Evolutionary conservation across 2,797 vertebrate species (phyloP).

Genomic region (Galago senegalensis): DNA sequence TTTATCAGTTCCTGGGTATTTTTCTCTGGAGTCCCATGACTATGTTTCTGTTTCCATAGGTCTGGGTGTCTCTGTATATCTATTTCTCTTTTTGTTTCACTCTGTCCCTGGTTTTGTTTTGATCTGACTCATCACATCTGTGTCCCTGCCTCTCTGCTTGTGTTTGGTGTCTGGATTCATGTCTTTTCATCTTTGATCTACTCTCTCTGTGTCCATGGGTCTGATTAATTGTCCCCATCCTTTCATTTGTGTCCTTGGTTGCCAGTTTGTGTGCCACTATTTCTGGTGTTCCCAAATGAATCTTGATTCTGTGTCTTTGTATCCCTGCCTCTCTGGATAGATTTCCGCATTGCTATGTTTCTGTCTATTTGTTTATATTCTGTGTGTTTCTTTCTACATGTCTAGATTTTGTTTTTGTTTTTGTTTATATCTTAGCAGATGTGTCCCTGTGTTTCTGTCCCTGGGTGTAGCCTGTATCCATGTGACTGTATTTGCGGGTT

Average conservation of each 20-base stretch:
- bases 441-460: constrained; percentile 22
- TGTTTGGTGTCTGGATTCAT: constrained; percentile 6
- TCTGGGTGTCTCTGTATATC: not conserved
- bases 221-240: constrained; percentile 23
- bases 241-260: constrained; percentile 20
- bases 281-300: not conserved
- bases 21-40: not conserved
- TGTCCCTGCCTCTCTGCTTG: constrained; percentile 28
- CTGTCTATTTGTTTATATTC: constrained; percentile 37
- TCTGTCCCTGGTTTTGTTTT: constrained; percentile 42
- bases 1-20: not conserved
- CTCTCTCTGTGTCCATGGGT: constrained; percentile 19
- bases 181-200: constrained; percentile 24
- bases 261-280: not conserved
- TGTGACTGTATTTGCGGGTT: constrained; percentile 18
- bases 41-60: not conserved
- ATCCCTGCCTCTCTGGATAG: not conserved
- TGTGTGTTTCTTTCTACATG: not conserved
- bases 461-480: not conserved
- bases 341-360: constrained; percentile 43
- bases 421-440: constrained; percentile 10
- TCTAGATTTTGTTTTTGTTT: constrained; percentile 45
- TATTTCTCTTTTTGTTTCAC: constrained; percentile 34
- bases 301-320: constrained; percentile 36
- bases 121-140: constrained; percentile 17